These are phyloP conservation scores for Nasonia vitripennis DNA, from an alignment of 1,140 invertebrate genomes.

Conservation along the genomic window DNA sequence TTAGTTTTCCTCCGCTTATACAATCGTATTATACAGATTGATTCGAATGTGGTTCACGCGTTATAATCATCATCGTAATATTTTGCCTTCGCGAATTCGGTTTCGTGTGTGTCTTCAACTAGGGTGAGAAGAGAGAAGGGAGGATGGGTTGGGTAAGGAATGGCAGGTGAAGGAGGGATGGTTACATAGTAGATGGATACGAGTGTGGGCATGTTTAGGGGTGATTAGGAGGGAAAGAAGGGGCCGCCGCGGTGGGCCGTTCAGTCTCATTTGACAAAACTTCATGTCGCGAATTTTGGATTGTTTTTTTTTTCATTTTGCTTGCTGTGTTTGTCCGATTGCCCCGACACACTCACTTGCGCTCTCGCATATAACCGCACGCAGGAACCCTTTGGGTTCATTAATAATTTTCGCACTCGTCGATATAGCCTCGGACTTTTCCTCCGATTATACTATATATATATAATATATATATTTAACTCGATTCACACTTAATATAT, in stretches of 20 bases:
- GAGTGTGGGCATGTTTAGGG: not conserved
- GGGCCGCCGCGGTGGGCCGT: constrained; percentile 64
- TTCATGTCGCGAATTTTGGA: constrained; percentile 56
- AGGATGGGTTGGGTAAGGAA: not conserved
- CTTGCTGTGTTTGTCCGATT: constrained; percentile 55
- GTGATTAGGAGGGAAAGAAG: constrained; percentile 23
- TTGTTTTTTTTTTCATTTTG: constrained; percentile 14
- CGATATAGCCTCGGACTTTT: constrained; percentile 45
- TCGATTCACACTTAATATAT: constrained; percentile 23
- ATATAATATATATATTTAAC: constrained; percentile 31
- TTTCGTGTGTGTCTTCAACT: constrained; percentile 23
- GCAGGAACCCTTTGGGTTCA: constrained; percentile 49
- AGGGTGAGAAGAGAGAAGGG: not conserved
- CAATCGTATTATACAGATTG: constrained; percentile 42
- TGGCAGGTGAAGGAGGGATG: not conserved
- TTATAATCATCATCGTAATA: not conserved
- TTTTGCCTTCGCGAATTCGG: constrained; percentile 36
- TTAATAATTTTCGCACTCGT: constrained; percentile 42
- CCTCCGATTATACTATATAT: constrained; percentile 44
- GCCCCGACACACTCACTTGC: constrained; percentile 57
- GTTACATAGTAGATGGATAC: not conserved
- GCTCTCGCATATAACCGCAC: constrained; percentile 46
- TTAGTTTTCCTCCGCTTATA: constrained; percentile 25
- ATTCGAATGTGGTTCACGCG: constrained; percentile 41
- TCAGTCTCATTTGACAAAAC: constrained; percentile 73